phyloP scores from a whole-genome alignment of 2,797 vertebrate genomes.

The Manis crassicaudata region DNA sequence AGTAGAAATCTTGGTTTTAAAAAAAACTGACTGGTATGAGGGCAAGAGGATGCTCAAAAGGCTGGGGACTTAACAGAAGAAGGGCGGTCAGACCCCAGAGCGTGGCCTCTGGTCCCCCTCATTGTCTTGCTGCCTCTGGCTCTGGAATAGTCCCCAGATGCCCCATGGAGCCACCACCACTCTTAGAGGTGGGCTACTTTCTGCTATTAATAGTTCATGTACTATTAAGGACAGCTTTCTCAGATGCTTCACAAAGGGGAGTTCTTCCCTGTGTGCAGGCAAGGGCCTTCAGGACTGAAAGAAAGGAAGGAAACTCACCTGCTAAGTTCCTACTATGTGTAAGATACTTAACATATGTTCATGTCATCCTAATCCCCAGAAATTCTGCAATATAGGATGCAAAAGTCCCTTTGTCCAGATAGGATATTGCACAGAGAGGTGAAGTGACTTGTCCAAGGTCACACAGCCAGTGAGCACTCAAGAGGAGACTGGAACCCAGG shows the following conservation, averaged over 20 bases:
- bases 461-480: not conserved
- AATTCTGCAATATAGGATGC: not conserved
- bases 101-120: not conserved
- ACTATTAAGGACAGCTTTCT: not conserved
- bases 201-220: not conserved
- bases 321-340: not conserved
- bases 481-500: not conserved
- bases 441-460: slow-evolving; percentile 44
- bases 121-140: not conserved
- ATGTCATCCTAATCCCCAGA: not conserved
- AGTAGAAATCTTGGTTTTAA: not conserved
- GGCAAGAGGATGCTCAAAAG: not conserved
- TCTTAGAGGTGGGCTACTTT: not conserved
- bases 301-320: not conserved
- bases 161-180: no score
- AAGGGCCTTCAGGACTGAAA: not conserved
- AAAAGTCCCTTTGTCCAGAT: not conserved
- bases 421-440: not conserved
- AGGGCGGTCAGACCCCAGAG: not conserved
- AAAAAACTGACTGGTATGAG: not conserved
- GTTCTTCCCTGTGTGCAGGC: not conserved
- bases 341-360: not conserved
- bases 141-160: not conserved
- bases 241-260: not conserved
- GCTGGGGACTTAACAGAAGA: not conserved